phyloP scores from a whole-genome alignment of 2,888 invertebrate genomes.

The Nemotelus nigrinus region DNA sequence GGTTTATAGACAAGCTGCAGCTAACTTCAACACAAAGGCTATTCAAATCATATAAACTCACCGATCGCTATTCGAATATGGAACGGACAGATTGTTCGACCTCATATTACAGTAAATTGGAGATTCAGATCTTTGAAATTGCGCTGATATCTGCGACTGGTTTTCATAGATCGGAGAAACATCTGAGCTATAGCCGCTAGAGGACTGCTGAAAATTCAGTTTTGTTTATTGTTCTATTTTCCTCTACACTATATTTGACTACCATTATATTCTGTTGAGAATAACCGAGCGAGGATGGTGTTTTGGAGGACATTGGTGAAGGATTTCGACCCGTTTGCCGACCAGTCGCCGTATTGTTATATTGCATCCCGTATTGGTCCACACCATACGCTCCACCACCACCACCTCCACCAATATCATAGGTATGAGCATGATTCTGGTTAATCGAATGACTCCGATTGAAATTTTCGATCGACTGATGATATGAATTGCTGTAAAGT shows the following conservation, averaged over 20 bases:
- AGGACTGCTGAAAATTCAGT: constrained; percentile 37
- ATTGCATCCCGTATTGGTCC: constrained; percentile 52
- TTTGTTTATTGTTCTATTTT: not conserved
- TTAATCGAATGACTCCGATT: constrained; percentile 63
- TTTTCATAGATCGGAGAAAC: constrained; percentile 70
- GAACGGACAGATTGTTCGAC: constrained; percentile 55
- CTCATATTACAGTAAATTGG: constrained; percentile 70
- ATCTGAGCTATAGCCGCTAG: constrained; percentile 57
- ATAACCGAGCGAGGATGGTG: constrained; percentile 51
- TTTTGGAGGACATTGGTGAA: constrained; percentile 54
- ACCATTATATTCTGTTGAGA: constrained; percentile 43
- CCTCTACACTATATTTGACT: not conserved
- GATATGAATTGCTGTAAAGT: constrained; percentile 55
- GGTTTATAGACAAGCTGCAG: no score
- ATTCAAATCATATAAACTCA: constrained; percentile 38
- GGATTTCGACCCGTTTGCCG: constrained; percentile 57
- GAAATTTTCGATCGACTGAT: constrained; percentile 59
- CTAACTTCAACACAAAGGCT: no score
- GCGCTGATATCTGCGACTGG: constrained; percentile 60
- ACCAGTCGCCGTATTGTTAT: constrained; percentile 50
- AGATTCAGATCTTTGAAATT: constrained; percentile 62
- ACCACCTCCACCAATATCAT: constrained; percentile 53
- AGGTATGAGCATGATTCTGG: constrained; percentile 61
- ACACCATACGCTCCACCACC: constrained; percentile 22
- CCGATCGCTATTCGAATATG: constrained; percentile 53